These are phyloP conservation scores for Riparia riparia DNA, from an alignment of 2,113 vertebrate species.

Conservation along the genomic window DNA sequence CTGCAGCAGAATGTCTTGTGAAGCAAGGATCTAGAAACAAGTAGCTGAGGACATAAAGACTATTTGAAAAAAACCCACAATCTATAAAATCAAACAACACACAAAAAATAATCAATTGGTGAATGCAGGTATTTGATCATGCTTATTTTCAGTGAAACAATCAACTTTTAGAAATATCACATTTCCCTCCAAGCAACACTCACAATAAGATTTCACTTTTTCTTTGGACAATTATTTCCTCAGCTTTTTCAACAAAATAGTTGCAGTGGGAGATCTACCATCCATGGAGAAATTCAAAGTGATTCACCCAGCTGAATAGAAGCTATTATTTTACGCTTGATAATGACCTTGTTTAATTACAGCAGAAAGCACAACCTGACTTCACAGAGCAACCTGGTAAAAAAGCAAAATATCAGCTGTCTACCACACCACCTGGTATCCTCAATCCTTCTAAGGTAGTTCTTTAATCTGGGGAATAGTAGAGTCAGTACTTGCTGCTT, in stretches of 20 bases:
- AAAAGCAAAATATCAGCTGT: constrained; percentile 56
- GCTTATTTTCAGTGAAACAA: neutral
- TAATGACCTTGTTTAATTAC: constrained; percentile 66
- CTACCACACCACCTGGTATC: constrained; percentile 57
- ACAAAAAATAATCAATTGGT: neutral
- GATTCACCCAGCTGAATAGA: constrained; percentile 2
- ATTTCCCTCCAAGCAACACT: neutral
- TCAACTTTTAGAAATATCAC: neutral
- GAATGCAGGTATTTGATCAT: neutral
- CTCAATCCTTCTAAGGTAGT: constrained; percentile 36
- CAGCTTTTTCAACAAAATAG: neutral
- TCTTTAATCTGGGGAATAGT: constrained; percentile 52
- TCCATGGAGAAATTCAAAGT: constrained; percentile 16
- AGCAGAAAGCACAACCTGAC: constrained; percentile 36
- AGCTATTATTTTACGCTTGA: constrained; percentile 18
- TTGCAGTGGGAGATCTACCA: neutral
- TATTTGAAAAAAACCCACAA: neutral
- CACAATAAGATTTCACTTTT: neutral
- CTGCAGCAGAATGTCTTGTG: neutral
- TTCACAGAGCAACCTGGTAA: constrained; percentile 32
- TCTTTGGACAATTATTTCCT: neutral
- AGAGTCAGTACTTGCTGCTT: neutral
- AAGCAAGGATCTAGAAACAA: constrained; percentile 4
- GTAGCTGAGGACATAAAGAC: neutral
- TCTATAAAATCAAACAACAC: neutral